Percentiles rank a stretch among this genome's conserved stretches.
These are phyloP conservation scores for Clytia hemisphaerica DNA, from an alignment of 30 jellyfish, hydroid and myxozoan genomes.

Conservation along the genomic window DNA sequence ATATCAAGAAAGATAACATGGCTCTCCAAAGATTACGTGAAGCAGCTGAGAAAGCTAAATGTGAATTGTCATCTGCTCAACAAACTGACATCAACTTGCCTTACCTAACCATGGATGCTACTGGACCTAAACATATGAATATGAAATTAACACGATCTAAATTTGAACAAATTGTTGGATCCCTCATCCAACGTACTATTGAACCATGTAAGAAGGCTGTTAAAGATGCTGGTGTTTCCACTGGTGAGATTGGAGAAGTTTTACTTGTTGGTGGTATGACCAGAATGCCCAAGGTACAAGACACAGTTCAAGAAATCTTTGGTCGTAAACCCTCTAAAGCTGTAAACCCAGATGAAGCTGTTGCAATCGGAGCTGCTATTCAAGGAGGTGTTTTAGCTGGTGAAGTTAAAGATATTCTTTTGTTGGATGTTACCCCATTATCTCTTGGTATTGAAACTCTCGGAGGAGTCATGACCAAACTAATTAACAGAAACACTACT, in stretches of 20 bases:
- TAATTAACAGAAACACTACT: slow-evolving; percentile 83
- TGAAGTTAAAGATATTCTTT: slow-evolving; percentile 84
- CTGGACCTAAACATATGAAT: slow-evolving; percentile 95
- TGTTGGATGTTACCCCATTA: slow-evolving; percentile 87
- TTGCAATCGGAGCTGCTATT: slow-evolving; percentile 98
- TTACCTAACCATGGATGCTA: slow-evolving; percentile 89
- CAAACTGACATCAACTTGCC: slow-evolving; percentile 97
- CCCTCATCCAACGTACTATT: slow-evolving; percentile 39
- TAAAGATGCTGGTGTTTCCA: slow-evolving; percentile 86
- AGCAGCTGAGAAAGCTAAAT: slow-evolving; percentile 99
- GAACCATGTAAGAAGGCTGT: slow-evolving; percentile 57
- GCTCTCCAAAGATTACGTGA: slow-evolving; percentile 93
- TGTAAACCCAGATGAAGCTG: slow-evolving; percentile 97
- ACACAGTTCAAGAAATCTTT: slow-evolving; percentile 54
- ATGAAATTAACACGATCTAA: slow-evolving; percentile 57
- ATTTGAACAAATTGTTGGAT: slow-evolving; percentile 36
- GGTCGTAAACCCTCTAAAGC: slow-evolving; percentile 77
- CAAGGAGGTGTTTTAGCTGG: slow-evolving; percentile 96
- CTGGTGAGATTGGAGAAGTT: slow-evolving; percentile 92
- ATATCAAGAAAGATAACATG: slow-evolving; percentile 81
- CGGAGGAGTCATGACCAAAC: slow-evolving; percentile 83
- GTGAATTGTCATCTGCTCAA: slow-evolving; percentile 85
- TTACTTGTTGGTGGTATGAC: slow-evolving; percentile 96
- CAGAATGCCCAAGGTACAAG: slow-evolving; percentile 53
- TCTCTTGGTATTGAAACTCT: slow-evolving; percentile 91